Conservation (phyloP, 1,140 invertebrate species). For the Drosophila parabipectinata region DNA sequence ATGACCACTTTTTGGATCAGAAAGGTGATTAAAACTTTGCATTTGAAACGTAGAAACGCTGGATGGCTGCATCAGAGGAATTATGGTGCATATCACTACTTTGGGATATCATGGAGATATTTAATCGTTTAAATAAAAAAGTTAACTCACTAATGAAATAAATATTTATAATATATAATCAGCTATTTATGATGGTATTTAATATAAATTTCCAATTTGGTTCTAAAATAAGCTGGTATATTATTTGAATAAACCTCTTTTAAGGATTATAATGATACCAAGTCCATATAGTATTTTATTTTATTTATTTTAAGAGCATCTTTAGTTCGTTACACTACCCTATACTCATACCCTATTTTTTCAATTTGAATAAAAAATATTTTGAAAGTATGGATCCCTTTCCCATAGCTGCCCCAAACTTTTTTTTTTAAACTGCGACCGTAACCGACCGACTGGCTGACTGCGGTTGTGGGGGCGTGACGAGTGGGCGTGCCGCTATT, state of each 20-base stretch:
- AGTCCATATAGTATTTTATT: no score
- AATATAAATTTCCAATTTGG: no score
- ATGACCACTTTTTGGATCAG: slow-evolving; percentile 43
- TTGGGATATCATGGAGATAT: neutral
- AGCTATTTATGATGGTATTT: no score
- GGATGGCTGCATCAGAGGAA: slow-evolving; percentile 7
- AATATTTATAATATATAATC: no score
- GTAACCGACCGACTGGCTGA: slow-evolving; percentile 27
- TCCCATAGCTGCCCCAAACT: neutral
- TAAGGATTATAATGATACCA: no score
- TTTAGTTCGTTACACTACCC: no score
- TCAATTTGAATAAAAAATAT: slow-evolving; percentile 21
- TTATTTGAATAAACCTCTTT: no score
- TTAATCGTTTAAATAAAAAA: neutral
- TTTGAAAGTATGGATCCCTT: slow-evolving; percentile 15
- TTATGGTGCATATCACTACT: neutral
- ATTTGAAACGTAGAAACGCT: slow-evolving; percentile 12
- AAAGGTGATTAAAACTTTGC: slow-evolving; percentile 48
- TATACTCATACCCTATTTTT: slow-evolving; percentile 5
- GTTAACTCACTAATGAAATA: no score
- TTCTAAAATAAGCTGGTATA: no score
- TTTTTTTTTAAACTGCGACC: slow-evolving; percentile 14
- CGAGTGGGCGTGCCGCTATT: slow-evolving; percentile 40
- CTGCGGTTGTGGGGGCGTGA: slow-evolving; percentile 54
- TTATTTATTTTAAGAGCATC: no score